These are phyloP conservation scores for Coryphaenoides rupestris DNA, from an alignment of 2,113 vertebrate genomes.

Conservation along the genomic window DNA sequence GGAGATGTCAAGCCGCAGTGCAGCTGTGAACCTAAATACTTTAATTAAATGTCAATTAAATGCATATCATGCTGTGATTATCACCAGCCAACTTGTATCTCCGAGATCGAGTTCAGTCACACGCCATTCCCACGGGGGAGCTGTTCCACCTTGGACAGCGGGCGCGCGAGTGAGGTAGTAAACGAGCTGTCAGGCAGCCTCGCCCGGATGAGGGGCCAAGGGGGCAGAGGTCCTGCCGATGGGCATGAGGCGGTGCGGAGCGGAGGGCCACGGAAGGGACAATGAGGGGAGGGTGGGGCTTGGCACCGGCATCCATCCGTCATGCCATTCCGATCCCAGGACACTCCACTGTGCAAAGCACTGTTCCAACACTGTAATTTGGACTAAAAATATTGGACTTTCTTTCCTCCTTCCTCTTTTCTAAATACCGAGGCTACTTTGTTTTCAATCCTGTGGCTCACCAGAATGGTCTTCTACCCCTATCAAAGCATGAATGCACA, in stretches of 20 bases:
- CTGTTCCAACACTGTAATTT: constrained; percentile 81
- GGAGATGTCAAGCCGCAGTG: background rate
- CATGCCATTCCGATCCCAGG: constrained; percentile 77
- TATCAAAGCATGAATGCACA: constrained; percentile 73
- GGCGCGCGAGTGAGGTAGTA: background rate
- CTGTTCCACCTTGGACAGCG: background rate
- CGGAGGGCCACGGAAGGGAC: constrained; percentile 67
- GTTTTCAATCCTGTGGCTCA: constrained; percentile 66
- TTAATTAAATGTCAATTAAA: too few relatives aligned
- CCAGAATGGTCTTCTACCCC: constrained; percentile 72
- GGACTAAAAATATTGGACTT: constrained; percentile 82
- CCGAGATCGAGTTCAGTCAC: too few relatives aligned
- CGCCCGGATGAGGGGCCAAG: constrained; percentile 30
- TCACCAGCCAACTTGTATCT: too few relatives aligned
- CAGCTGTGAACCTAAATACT: background rate
- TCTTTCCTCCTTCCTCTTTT: constrained; percentile 77
- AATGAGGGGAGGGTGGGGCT: constrained; percentile 71
- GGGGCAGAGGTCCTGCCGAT: constrained; percentile 50
- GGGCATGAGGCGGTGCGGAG: constrained; percentile 48
- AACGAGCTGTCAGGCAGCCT: constrained; percentile 27
- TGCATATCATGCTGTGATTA: too few relatives aligned
- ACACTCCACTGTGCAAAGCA: constrained; percentile 74
- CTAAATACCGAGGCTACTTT: constrained; percentile 71
- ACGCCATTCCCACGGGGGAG: too few relatives aligned
- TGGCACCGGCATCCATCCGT: constrained; percentile 69